phyloP scores from a whole-genome alignment of 2,113 vertebrate genomes.

The Melanerpes aurifrons region DNA sequence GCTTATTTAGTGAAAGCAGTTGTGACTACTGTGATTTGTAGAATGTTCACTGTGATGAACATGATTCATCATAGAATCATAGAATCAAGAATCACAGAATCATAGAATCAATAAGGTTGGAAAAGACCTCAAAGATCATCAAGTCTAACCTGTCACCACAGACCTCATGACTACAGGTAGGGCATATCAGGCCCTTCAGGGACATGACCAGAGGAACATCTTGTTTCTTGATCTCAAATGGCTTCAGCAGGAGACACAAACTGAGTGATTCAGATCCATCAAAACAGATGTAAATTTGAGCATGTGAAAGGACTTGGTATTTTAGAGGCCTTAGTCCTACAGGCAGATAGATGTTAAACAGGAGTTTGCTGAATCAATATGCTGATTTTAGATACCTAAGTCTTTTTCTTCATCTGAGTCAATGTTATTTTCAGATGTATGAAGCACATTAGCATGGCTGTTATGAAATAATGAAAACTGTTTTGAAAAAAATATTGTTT shows the following conservation, averaged over 20 bases:
- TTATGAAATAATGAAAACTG: not conserved
- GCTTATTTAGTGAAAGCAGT: not conserved
- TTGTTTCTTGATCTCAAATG: not conserved
- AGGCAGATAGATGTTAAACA: not conserved
- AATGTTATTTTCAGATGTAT: not conserved
- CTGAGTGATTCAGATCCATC: not conserved
- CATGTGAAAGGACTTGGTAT: not conserved
- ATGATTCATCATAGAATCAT: not conserved
- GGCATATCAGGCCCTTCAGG: not conserved
- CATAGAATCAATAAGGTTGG: too few species aligned
- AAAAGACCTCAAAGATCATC: too few species aligned
- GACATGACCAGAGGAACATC: fast-evolving
- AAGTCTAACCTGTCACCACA: too few species aligned
- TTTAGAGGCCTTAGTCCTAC: not conserved
- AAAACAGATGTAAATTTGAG: not conserved
- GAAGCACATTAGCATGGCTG: not conserved
- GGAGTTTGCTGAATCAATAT: not conserved
- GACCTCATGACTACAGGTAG: not conserved
- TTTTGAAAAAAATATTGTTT: not conserved
- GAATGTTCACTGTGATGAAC: not conserved
- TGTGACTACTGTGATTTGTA: not conserved
- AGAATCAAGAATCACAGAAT: too few species aligned
- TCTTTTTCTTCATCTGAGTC: not conserved
- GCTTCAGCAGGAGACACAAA: not conserved
- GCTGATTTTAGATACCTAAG: not conserved